phyloP scores from a whole-genome alignment of 1,140 invertebrate species.

The Drosophila littoralis region DNA sequence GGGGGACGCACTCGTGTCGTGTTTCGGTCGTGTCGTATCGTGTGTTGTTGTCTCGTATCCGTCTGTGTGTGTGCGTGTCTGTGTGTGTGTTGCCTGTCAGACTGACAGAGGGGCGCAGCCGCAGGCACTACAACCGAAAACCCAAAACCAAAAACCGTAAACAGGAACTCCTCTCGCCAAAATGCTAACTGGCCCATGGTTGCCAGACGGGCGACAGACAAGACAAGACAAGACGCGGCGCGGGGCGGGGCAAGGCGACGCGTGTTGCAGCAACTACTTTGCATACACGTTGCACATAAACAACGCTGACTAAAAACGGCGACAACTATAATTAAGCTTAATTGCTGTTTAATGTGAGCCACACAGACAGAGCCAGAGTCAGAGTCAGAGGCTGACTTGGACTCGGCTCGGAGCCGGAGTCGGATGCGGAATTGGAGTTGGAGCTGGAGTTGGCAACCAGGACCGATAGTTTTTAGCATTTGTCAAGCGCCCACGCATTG shows the following conservation, averaged over 20 bases:
- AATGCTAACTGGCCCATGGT: conserved; percentile 64
- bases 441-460: not conserved
- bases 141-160: conserved; percentile 47
- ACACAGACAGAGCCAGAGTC: conserved; percentile 26
- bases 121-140: conserved; percentile 41
- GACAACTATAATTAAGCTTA: conserved; percentile 83
- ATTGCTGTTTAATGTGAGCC: conserved; percentile 80
- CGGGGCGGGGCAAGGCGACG: conserved; percentile 8
- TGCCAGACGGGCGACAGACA: conserved; percentile 20
- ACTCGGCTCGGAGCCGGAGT: not conserved
- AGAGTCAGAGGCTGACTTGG: not conserved
- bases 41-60: conserved; percentile 19
- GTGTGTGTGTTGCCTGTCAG: conserved; percentile 43
- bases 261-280: conserved; percentile 67
- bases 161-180: conserved; percentile 68
- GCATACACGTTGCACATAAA: conserved; percentile 74
- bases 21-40: conserved; percentile 64
- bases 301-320: conserved; percentile 77
- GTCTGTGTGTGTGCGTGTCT: conserved; percentile 33
- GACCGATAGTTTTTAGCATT: conserved; percentile 37
- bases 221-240: conserved; percentile 11
- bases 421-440: not conserved
- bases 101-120: conserved; percentile 51
- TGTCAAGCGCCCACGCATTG: conserved; percentile 50
- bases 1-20: conserved; percentile 67